Conservation (phyloP, 2,113 vertebrate genomes). For the Podarcis cretensis region DNA sequence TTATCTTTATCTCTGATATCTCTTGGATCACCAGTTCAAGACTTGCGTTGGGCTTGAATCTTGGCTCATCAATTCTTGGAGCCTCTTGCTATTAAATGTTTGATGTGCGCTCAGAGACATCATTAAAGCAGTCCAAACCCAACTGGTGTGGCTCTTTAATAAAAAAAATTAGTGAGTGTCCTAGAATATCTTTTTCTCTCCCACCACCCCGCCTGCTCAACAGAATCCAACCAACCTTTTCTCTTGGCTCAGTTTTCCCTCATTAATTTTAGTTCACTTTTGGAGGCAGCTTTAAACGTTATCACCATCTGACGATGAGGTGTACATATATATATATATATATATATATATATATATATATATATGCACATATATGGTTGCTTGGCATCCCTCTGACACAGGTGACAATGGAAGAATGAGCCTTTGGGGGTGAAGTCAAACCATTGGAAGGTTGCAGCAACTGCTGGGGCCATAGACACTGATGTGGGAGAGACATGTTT, state of each 20-base stretch:
- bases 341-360: too few species aligned
- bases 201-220: not conserved
- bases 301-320: too few species aligned
- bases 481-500: too few species aligned
- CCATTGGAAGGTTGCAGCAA: too few species aligned
- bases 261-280: not conserved
- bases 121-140: not conserved
- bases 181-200: not conserved
- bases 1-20: not conserved
- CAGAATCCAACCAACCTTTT: slow-evolving; percentile 14
- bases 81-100: not conserved
- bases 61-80: not conserved
- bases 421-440: too few species aligned
- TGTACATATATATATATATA: too few species aligned
- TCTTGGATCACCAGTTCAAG: not conserved
- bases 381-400: too few species aligned
- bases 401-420: too few species aligned
- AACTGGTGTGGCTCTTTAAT: not conserved
- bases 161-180: not conserved
- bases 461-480: too few species aligned
- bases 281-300: too few species aligned
- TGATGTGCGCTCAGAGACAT: not conserved
- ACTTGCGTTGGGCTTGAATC: not conserved
- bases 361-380: too few species aligned
- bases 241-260: slow-evolving; percentile 4